These are phyloP conservation scores for Bombus pascuorum DNA, from an alignment of 1,140 invertebrate genomes.

Conservation along the genomic window DNA sequence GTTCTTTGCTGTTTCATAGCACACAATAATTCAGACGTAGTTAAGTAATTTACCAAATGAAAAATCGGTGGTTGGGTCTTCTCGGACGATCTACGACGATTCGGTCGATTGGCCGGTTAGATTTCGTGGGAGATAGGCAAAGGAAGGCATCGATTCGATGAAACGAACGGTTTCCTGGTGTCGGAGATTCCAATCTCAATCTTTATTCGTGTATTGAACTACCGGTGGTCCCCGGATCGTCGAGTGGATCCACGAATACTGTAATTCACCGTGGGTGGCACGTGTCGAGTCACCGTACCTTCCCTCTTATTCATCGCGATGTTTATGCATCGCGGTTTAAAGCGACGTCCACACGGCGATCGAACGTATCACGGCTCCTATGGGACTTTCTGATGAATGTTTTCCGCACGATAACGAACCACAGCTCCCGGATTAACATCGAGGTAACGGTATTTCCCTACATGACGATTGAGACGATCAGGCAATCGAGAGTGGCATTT, in stretches of 20 bases:
- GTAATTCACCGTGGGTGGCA: conserved; percentile 73
- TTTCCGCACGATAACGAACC: conserved; percentile 27
- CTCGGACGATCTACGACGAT: conserved; percentile 12
- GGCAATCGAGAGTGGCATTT: neutral
- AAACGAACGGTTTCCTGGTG: conserved; percentile 37
- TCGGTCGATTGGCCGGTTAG: conserved; percentile 15
- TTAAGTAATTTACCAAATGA: neutral
- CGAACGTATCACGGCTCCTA: conserved; percentile 5
- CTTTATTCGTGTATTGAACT: conserved; percentile 12
- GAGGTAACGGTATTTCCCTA: neutral
- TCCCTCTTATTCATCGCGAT: conserved; percentile 57
- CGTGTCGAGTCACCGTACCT: conserved; percentile 52
- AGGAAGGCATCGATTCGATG: conserved; percentile 31
- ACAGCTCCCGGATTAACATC: neutral
- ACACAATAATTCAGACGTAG: neutral
- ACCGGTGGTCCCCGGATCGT: conserved; percentile 45
- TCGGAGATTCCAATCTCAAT: conserved; percentile 34
- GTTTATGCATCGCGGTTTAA: conserved; percentile 53
- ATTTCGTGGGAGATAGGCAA: conserved; percentile 20
- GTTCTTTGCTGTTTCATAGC: neutral
- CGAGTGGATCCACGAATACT: conserved; percentile 61
- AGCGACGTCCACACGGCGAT: conserved; percentile 56
- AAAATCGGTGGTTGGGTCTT: neutral
- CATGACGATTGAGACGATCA: neutral
- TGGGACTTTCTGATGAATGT: conserved; percentile 1